Percentiles rank a stretch among this genome's conserved stretches.
phyloP scores from a whole-genome alignment of 2,113 vertebrate genomes.

The Phoxinus phoxinus region DNA sequence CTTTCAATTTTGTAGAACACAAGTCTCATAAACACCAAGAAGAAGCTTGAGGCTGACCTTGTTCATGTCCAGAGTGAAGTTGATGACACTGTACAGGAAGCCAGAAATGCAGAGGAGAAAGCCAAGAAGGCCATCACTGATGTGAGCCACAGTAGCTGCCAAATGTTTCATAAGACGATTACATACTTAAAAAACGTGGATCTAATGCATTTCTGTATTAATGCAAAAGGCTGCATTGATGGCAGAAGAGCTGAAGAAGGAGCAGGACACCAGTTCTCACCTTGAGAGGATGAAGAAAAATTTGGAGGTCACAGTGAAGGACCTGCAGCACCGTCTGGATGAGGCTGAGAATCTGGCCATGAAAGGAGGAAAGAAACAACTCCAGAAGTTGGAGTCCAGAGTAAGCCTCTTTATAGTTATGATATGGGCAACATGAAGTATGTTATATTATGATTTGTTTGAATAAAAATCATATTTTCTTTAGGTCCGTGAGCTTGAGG shows the following conservation, averaged over 20 bases:
- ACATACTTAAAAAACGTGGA: not conserved
- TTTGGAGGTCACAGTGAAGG: constrained; percentile 83
- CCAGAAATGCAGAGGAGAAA: constrained; percentile 58
- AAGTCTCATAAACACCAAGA: constrained; percentile 58
- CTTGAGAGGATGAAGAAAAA: constrained; percentile 97
- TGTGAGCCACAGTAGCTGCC: not conserved
- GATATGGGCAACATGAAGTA: too few relatives aligned
- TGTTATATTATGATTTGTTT: too few relatives aligned
- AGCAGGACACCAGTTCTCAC: constrained; percentile 88
- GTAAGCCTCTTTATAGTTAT: too few relatives aligned
- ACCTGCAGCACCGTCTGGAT: constrained; percentile 86
- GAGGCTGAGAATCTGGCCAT: constrained; percentile 88
- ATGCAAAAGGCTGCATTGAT: too few relatives aligned
- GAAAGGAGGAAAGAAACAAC: constrained; percentile 86
- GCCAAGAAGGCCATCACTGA: constrained; percentile 59
- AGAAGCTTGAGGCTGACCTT: constrained; percentile 26
- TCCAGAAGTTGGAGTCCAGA: constrained; percentile 79
- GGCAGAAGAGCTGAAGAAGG: too few relatives aligned
- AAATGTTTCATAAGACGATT: not conserved
- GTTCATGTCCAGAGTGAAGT: constrained; percentile 39
- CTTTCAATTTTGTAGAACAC: constrained; percentile 45
- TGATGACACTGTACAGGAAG: constrained; percentile 54
- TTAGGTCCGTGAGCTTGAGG: too few relatives aligned
- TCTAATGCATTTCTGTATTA: not conserved
- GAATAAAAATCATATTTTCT: too few relatives aligned